These are phyloP conservation scores for Tachina lurida DNA, from an alignment of 2,888 invertebrate genomes.

Conservation along the genomic window DNA sequence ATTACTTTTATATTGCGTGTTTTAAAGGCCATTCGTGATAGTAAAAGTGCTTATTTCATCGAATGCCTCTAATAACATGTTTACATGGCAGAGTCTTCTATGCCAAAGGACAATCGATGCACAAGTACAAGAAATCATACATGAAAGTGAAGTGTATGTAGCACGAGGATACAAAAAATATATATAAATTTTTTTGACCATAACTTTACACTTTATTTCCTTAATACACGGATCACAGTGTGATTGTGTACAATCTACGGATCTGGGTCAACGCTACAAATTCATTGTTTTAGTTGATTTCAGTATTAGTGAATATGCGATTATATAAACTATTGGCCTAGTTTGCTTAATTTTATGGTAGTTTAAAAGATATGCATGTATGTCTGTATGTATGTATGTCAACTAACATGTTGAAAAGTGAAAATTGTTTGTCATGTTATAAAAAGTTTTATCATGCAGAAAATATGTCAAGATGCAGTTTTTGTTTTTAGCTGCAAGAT, in stretches of 20 bases:
- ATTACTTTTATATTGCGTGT: slow-evolving; percentile 50
- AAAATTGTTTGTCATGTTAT: slow-evolving; percentile 38
- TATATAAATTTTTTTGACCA: slow-evolving; percentile 41
- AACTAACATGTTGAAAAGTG: slow-evolving; percentile 47
- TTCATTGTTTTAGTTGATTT: slow-evolving; percentile 40
- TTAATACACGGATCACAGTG: not conserved
- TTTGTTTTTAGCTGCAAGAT: not conserved
- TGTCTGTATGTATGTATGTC: not conserved
- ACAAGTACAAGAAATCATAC: slow-evolving; percentile 13
- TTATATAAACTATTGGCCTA: slow-evolving; percentile 39
- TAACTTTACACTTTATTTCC: slow-evolving; percentile 28
- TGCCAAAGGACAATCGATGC: slow-evolving; percentile 17
- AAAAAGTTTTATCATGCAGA: slow-evolving; percentile 16
- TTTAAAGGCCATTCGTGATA: slow-evolving; percentile 34
- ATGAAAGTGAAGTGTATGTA: not conserved
- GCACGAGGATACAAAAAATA: slow-evolving; percentile 18
- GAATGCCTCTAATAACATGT: slow-evolving; percentile 10
- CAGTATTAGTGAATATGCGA: slow-evolving; percentile 12
- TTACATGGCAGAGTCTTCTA: slow-evolving; percentile 25
- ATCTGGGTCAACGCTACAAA: slow-evolving; percentile 52
- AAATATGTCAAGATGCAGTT: slow-evolving; percentile 44
- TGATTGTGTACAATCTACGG: slow-evolving; percentile 33
- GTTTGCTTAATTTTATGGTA: slow-evolving; percentile 12
- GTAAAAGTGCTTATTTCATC: slow-evolving; percentile 17
- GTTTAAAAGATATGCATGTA: slow-evolving; percentile 35